These are phyloP conservation scores for Eurystomus gularis DNA, from an alignment of 2,113 vertebrate species.

Conservation along the genomic window DNA sequence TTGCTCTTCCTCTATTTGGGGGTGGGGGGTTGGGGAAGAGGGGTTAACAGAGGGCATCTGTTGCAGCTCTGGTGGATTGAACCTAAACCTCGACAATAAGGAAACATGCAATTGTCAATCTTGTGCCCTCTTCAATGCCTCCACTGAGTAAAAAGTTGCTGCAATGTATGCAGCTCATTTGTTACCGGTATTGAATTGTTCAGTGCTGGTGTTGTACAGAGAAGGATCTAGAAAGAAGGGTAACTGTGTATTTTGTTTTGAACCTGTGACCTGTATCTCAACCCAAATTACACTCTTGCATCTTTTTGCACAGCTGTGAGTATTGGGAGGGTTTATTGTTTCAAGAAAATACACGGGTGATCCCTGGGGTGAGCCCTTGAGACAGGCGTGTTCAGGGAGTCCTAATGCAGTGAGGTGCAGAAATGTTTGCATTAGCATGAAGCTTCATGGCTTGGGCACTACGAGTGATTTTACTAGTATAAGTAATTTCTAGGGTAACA, in stretches of 20 bases:
- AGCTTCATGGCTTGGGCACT: not conserved
- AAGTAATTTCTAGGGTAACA: not conserved
- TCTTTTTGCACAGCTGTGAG: not conserved
- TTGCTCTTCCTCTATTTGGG: too few relatives aligned
- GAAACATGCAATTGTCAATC: not conserved
- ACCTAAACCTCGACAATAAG: too few relatives aligned
- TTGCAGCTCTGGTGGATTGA: too few relatives aligned
- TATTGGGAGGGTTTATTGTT: not conserved
- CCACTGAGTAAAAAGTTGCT: not conserved
- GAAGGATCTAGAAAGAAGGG: not conserved
- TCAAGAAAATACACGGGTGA: not conserved
- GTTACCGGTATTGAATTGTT: not conserved
- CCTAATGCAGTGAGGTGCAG: not conserved
- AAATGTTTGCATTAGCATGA: not conserved
- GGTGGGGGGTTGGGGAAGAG: too few relatives aligned
- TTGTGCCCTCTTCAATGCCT: not conserved
- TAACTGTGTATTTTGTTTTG: not conserved
- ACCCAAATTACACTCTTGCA: not conserved
- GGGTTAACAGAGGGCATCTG: too few relatives aligned
- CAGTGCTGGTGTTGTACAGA: fast-evolving
- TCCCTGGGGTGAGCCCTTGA: not conserved
- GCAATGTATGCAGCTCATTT: not conserved
- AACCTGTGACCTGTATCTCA: not conserved
- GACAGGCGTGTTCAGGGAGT: not conserved
- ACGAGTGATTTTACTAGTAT: too few relatives aligned